Conservation (phyloP, 2,888 invertebrate genomes). For the Cataglyphis livida region DNA sequence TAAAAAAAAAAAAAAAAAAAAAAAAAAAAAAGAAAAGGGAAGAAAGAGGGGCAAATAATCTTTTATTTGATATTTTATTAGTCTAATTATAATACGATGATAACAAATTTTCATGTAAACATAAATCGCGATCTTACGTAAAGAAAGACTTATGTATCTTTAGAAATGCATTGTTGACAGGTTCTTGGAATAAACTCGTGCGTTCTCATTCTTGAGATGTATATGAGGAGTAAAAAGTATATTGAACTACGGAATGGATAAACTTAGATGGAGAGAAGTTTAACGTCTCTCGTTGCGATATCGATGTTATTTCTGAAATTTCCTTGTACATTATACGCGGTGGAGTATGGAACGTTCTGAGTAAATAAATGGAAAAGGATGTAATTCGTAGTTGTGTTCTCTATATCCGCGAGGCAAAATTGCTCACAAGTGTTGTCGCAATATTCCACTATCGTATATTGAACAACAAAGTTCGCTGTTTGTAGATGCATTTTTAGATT, state of each 20-base stretch:
- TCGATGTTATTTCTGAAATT: conserved; percentile 20
- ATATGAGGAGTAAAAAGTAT: neutral
- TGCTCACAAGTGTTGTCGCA: neutral
- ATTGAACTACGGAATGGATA: conserved; percentile 14
- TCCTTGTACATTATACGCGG: neutral
- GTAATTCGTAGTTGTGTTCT: conserved; percentile 32
- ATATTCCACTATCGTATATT: neutral
- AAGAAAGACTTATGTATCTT: neutral
- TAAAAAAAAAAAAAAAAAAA: neutral
- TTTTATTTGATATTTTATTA: neutral
- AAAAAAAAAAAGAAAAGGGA: too few species aligned
- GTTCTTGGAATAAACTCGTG: neutral
- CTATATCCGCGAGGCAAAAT: neutral
- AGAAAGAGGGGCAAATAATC: neutral
- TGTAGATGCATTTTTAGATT: conserved; percentile 1
- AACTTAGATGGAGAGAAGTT: conserved; percentile 31
- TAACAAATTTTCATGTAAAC: neutral
- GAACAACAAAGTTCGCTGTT: conserved; percentile 4
- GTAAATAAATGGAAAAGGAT: conserved; percentile 37
- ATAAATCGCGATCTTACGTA: conserved; percentile 17
- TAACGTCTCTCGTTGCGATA: conserved; percentile 31
- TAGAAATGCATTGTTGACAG: conserved; percentile 8
- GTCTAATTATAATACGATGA: neutral
- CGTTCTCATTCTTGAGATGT: conserved; percentile 11
- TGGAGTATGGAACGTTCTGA: neutral